Evolutionary conservation across 2,797 vertebrate genomes (phyloP), one percentile per base, ranked within the genome.

Genomic region (Acrossocheilus fasciatus): DNA sequence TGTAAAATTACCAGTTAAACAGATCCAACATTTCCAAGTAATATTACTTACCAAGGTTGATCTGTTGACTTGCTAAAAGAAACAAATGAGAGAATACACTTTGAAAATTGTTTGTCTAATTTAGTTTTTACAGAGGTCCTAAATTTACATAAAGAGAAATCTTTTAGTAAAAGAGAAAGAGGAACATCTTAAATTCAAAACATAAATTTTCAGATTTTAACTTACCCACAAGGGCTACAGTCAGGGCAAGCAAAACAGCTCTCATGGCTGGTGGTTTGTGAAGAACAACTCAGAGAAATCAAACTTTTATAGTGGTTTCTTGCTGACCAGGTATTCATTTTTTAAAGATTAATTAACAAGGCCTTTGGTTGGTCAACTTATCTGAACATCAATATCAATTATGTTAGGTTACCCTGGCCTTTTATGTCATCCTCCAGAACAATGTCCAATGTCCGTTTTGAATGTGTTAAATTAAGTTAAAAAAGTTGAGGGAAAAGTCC

Each of bases 21-120:
- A 47, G 45, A 47, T 50, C 15, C 36, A 1, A 41, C 75, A 41
- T 41, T 34, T 11, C 43, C 70, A 26, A 20, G 64, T 86, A 2
- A 39, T n/a, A 79, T 4, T 75, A 92, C 93, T 95, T 91, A 96
- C 95, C 92, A 72, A 94, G 86, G 81, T 91, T 89, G 26, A 68
- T 36, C 70, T 87, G 77, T 15, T 95, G 90, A 85, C 93, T 87
- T 8, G 92, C 95, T 96, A 91, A 91, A 89, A 82, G 1, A 81
- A 83, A 74, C 17, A 64, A 6, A 52, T 7, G 47, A 50, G 47
- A 50, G 15, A 50, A 50, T 17, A 50, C 47, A 50, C 4, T 50
- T 50, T 17, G 47, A 17, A 50, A 50, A 50, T 50, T 5, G 47
- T 17, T 17, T 50, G 15, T 17, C 1, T 50, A 50, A 17, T 17